Evolutionary conservation across 2,797 vertebrate genomes (phyloP), one percentile per base, ranked within the genome.

Genomic region (Lepilemur septentrionalis): DNA sequence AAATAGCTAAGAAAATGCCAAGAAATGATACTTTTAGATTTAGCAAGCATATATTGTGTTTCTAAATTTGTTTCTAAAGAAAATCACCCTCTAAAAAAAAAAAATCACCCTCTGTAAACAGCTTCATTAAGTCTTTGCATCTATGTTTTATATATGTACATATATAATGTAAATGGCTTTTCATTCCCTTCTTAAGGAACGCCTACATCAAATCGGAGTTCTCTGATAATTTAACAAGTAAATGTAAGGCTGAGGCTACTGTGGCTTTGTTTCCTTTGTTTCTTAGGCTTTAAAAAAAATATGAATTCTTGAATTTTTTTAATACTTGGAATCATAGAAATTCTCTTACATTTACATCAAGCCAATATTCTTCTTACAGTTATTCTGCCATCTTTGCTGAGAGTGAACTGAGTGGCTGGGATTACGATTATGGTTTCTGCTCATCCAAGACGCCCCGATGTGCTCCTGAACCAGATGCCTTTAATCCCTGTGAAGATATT

Each of bases 401-500:
- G 43, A 89, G 70, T 0, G 98, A 99, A 73, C 96, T 96, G 84
- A 96, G 72, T 0, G 70, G 35, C 96, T 98, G 98, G 25, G 98
- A 98, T 73, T 98, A 98, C 1, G 98, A 98, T 95, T 98, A 98
- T n/a, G 98, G 98, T 55, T 98, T 99, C 28, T 99, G 99, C 89
- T 97, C 98, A 14, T 99, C 98, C 23, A 99, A 97, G 96, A 98
- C 98, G 12, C 98, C 99, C 78, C 99, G 98, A 0, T 99, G 99
- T 98, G 99, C 98, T 22, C 99, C 99, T 0, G 98, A 99, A 82
- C 99, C 99, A 0, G 99, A 99, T 0, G 99, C 98, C 5, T 99
- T 99, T 65, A 99, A 99, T 81, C 99, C 99, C 20, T 99, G 99
- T 0, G 99, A 99, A 97, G 99, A 99, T 97, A 99, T 99, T 93